These are phyloP conservation scores for Cheilinus undulatus DNA, from an alignment of 2,113 vertebrate genomes.

Conservation along the genomic window DNA sequence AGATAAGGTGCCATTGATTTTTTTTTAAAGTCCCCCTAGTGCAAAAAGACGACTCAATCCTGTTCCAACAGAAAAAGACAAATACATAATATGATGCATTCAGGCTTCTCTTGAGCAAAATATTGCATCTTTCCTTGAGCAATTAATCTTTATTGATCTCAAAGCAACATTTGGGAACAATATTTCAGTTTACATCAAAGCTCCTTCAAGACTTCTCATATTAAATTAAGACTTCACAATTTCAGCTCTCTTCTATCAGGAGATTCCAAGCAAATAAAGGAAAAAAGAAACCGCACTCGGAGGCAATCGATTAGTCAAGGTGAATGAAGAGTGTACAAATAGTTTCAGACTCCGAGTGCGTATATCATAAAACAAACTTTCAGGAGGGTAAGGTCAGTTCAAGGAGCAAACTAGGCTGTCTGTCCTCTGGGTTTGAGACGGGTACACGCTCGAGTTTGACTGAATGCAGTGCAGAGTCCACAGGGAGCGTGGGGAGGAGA, in stretches of 20 bases:
- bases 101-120: neutral
- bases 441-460: constrained; percentile 21
- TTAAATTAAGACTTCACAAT: constrained; percentile 5
- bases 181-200: constrained; percentile 13
- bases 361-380: constrained; percentile 21
- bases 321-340: constrained; percentile 4
- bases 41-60: neutral
- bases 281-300: neutral
- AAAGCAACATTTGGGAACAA: constrained; percentile 12
- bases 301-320: constrained; percentile 10
- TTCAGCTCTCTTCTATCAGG: neutral
- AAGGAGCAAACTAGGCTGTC: constrained; percentile 38
- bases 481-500: constrained; percentile 24
- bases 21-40: neutral
- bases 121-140: neutral
- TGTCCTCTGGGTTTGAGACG: constrained; percentile 19
- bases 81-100: neutral
- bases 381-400: constrained; percentile 27
- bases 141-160: constrained; percentile 21
- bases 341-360: neutral
- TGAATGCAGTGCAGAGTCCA: constrained; percentile 25
- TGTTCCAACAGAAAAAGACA: constrained; percentile 15
- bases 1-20: constrained; percentile 9
- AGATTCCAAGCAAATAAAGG: constrained; percentile 14
- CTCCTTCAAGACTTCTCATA: constrained; percentile 8